These are phyloP conservation scores for Agrotis exclamationis DNA, from an alignment of 2,888 invertebrate genomes.

Conservation along the genomic window DNA sequence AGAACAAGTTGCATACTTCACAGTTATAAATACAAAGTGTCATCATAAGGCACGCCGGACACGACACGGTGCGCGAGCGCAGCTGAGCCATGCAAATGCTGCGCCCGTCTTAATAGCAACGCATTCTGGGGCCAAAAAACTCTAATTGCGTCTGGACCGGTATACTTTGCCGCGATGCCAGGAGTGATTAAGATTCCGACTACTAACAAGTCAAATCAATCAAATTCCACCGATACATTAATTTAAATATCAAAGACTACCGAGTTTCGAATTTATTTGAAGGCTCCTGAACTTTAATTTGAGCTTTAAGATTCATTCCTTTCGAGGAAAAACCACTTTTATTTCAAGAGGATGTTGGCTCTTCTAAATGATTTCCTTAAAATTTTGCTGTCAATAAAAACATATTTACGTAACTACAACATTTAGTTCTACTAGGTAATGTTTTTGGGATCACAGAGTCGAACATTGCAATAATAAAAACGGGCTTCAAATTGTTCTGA, in stretches of 20 bases:
- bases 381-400: conserved; percentile 24
- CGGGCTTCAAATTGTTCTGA: conserved; percentile 61
- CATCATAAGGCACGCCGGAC: conserved; percentile 65
- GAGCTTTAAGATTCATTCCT: conserved; percentile 14
- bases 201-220: conserved; percentile 70
- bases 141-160: conserved; percentile 69
- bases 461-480: conserved; percentile 54
- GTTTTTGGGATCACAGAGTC: conserved; percentile 34
- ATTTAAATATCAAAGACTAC: conserved; percentile 65
- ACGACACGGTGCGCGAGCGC: conserved; percentile 55
- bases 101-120: conserved; percentile 66
- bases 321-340: neutral
- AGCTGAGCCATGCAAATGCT: conserved; percentile 73
- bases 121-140: conserved; percentile 67
- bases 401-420: conserved; percentile 21
- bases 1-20: conserved; percentile 57
- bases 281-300: conserved; percentile 43
- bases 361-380: conserved; percentile 11
- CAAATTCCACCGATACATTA: conserved; percentile 66
- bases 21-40: conserved; percentile 68
- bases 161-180: conserved; percentile 64
- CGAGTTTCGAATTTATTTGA: conserved; percentile 43
- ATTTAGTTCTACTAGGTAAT: conserved; percentile 24
- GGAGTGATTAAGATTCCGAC: conserved; percentile 63
- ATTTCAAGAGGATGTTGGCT: neutral